Percentiles rank a stretch among this genome's conserved stretches.
phyloP scores from a whole-genome alignment of 2,113 vertebrate genomes.

The Mesembrinibis cayennensis region DNA sequence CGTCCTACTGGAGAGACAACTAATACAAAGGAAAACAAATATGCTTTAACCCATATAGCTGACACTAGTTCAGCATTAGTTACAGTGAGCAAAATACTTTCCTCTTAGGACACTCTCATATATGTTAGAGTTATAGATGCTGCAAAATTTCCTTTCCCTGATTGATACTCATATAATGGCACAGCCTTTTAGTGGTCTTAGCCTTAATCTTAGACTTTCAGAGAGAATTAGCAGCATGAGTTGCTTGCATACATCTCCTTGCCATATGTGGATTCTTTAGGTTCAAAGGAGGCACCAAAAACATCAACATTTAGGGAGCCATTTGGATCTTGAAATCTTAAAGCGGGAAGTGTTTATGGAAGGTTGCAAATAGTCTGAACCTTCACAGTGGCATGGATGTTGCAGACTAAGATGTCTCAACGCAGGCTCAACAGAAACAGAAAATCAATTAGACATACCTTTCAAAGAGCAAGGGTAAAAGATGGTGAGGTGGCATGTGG shows the following conservation, averaged over 20 bases:
- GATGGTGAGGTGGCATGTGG: background rate
- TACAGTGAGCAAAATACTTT: background rate
- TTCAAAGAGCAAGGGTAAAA: background rate
- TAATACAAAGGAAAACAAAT: background rate
- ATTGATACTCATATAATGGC: background rate
- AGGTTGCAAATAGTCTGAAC: background rate
- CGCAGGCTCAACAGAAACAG: background rate
- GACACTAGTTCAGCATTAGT: background rate
- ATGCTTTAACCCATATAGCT: background rate
- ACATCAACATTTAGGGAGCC: background rate
- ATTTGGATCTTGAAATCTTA: background rate
- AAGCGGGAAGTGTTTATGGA: background rate
- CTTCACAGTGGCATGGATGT: background rate
- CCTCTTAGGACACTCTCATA: background rate
- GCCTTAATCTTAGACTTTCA: background rate
- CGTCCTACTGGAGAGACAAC: background rate
- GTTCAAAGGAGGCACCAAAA: constrained; percentile 4
- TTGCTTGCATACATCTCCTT: background rate
- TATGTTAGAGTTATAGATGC: background rate
- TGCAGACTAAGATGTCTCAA: background rate
- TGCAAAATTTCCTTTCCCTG: background rate
- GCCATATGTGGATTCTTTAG: background rate
- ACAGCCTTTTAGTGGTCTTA: background rate
- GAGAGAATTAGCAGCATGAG: background rate
- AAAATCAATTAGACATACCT: background rate